Evolutionary conservation across 2,113 vertebrate genomes (phyloP).

Genomic region (Nibea albiflora): DNA sequence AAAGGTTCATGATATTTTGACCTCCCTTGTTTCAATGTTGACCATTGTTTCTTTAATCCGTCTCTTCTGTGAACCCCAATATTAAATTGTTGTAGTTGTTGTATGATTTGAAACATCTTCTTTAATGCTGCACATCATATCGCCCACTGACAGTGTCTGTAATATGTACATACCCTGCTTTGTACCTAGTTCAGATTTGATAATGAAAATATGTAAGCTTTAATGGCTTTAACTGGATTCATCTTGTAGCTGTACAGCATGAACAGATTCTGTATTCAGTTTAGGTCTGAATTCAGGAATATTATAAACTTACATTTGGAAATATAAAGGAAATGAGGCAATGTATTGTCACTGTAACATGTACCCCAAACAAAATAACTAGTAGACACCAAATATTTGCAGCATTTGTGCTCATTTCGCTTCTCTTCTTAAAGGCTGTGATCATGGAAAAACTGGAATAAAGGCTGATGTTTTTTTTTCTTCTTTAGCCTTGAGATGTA

Average conservation of each 20-base stretch:
- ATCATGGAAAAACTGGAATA: background rate
- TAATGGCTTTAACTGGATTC: constrained; percentile 28
- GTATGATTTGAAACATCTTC: too few relatives aligned
- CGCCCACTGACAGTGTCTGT: background rate
- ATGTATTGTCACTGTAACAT: background rate
- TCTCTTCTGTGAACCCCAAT: too few relatives aligned
- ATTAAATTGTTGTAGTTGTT: too few relatives aligned
- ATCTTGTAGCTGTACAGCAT: constrained; percentile 27
- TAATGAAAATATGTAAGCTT: constrained; percentile 2
- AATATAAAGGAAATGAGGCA: background rate
- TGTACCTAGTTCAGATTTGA: background rate
- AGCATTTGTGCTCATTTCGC: background rate
- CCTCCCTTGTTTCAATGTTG: too few relatives aligned
- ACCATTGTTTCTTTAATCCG: too few relatives aligned
- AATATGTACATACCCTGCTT: background rate
- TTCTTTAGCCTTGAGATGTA: constrained; percentile 32
- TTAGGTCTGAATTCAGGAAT: constrained; percentile 20
- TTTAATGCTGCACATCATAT: too few relatives aligned
- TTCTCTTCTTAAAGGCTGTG: background rate
- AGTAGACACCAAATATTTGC: background rate
- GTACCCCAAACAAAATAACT: background rate
- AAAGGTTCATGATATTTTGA: background rate
- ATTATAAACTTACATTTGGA: background rate
- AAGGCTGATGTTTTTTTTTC: background rate
- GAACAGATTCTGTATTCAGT: constrained; percentile 44